Percentiles rank a stretch among this genome's conserved stretches.
phyloP scores from a whole-genome alignment of 2,113 vertebrate species.

The Zapornia atra region DNA sequence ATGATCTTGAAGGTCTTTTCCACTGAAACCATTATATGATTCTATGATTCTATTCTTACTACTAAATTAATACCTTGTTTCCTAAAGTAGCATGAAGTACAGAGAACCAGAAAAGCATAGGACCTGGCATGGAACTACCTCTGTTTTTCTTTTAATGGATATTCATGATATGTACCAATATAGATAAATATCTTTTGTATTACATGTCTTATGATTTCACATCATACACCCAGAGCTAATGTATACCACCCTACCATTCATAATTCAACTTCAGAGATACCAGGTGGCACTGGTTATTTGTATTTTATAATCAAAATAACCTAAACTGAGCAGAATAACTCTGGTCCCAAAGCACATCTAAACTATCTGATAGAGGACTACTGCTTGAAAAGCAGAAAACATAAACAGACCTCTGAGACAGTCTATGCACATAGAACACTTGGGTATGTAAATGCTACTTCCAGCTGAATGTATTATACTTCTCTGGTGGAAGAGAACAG shows the following conservation, averaged over 20 bases:
- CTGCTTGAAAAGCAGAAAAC: background rate
- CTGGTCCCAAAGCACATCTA: background rate
- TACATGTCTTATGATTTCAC: background rate
- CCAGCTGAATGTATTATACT: background rate
- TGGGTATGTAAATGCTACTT: background rate
- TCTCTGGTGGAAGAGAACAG: background rate
- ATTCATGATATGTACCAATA: background rate
- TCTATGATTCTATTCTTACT: slow-evolving; percentile 1
- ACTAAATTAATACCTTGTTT: slow-evolving; percentile 36
- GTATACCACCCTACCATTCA: background rate
- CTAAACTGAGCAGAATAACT: background rate
- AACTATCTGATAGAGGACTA: background rate
- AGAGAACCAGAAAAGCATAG: background rate
- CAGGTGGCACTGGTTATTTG: background rate
- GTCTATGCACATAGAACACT: background rate
- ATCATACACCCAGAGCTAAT: background rate
- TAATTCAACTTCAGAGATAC: background rate
- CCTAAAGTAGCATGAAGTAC: slow-evolving; percentile 26
- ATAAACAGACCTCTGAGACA: background rate
- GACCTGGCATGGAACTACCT: background rate
- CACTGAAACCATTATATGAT: too few relatives aligned
- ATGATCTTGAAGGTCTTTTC: too few relatives aligned
- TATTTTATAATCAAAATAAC: background rate
- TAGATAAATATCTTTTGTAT: background rate
- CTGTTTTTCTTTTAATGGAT: background rate